Evolutionary conservation across 1,140 invertebrate species (phyloP).

Genomic region (Triops cancriformis): DNA sequence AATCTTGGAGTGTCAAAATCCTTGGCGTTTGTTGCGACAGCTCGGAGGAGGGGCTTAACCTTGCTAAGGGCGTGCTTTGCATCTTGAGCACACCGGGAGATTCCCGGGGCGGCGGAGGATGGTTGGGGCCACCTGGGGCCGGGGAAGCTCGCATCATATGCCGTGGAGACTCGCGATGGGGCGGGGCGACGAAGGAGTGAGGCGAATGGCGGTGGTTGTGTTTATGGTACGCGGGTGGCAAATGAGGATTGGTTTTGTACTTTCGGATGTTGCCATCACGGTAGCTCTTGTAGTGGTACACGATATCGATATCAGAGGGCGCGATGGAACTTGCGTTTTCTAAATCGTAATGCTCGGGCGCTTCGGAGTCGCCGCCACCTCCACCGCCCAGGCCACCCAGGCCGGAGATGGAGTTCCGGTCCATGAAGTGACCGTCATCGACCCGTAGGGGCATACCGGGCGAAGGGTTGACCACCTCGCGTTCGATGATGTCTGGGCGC

Average conservation of each 20-base stretch:
- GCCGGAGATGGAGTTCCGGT: conserved; percentile 48
- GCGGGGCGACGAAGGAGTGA: conserved; percentile 45
- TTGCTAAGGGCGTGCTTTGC: conserved; percentile 79
- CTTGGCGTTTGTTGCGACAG: conserved; percentile 80
- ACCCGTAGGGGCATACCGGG: conserved; percentile 42
- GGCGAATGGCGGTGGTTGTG: conserved; percentile 38
- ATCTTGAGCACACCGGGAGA: conserved; percentile 43
- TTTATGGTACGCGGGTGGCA: conserved; percentile 36
- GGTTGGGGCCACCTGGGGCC: conserved; percentile 32
- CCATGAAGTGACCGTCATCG: conserved; percentile 42
- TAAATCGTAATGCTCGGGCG: conserved; percentile 90
- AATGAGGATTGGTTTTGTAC: conserved; percentile 52
- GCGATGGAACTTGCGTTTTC: conserved; percentile 96
- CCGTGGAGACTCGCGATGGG: conserved; percentile 47
- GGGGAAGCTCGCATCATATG: conserved; percentile 34
- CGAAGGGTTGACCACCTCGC: conserved; percentile 74
- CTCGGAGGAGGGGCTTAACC: conserved; percentile 83
- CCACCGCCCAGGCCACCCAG: conserved; percentile 39
- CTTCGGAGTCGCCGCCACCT: conserved; percentile 57
- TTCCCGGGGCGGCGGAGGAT: conserved; percentile 28
- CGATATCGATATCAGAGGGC: conserved; percentile 92
- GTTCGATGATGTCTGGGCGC: conserved; percentile 84
- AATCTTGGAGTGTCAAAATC: conserved; percentile 84
- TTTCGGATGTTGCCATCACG: conserved; percentile 68
- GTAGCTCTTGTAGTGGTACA: conserved; percentile 89